Percentiles rank a stretch among this genome's conserved stretches.
phyloP scores from a whole-genome alignment of 2,797 vertebrate species.

The Paratrypauchen microcephalus region DNA sequence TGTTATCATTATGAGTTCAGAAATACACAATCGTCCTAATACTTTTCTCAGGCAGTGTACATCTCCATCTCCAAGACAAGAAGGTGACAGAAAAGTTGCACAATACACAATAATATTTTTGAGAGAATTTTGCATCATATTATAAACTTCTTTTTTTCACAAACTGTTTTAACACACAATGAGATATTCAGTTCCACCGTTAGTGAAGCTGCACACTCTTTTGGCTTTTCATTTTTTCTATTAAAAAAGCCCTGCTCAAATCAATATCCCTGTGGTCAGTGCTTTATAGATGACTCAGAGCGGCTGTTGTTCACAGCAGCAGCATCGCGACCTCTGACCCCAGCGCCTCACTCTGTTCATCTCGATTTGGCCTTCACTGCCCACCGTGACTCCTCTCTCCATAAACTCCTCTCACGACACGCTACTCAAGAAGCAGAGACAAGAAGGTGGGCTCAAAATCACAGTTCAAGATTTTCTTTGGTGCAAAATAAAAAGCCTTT shows the following conservation, averaged over 20 bases:
- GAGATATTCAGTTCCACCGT: no score
- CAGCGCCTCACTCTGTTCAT: background rate
- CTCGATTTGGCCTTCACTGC: background rate
- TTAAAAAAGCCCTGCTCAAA: background rate
- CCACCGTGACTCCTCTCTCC: background rate
- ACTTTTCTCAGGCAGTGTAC: no score
- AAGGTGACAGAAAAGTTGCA: no score
- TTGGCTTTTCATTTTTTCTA: background rate
- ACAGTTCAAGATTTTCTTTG: background rate
- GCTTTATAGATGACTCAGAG: background rate
- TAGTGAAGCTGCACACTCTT: background rate
- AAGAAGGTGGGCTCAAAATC: background rate
- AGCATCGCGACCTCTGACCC: background rate
- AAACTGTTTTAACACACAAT: no score
- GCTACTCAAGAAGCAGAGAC: background rate
- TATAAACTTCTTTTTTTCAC: no score
- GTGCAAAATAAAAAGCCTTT: background rate
- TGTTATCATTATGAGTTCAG: no score
- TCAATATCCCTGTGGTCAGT: background rate
- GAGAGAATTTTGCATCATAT: no score
- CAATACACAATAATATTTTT: no score
- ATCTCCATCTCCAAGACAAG: no score
- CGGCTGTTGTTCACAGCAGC: background rate
- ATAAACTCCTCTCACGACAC: constrained; percentile 3
- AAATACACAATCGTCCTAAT: no score